Conservation (phyloP, 2,797 vertebrate genomes). For the Pseudopleuronectes americanus region DNA sequence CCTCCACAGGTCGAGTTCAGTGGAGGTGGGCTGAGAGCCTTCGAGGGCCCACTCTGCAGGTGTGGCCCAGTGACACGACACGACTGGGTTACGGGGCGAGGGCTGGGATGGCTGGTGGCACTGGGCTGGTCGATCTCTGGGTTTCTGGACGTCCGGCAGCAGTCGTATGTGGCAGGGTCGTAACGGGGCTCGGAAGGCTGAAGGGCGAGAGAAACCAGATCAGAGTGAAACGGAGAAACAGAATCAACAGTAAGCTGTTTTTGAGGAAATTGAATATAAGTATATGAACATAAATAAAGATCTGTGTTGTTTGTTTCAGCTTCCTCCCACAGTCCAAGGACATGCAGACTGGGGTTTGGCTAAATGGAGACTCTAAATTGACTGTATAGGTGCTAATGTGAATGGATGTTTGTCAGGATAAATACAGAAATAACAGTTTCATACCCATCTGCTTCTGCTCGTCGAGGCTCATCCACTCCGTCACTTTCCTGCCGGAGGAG, state of each 20-base stretch:
- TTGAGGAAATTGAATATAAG: too few species aligned
- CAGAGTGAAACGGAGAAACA: not conserved
- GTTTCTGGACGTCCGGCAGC: constrained; percentile 59
- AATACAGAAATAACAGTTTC: not conserved
- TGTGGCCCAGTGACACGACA: constrained; percentile 37
- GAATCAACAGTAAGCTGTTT: not conserved
- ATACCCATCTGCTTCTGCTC: constrained; percentile 67
- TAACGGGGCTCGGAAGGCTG: constrained; percentile 64
- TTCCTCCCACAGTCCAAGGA: too few species aligned
- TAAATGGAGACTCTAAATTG: too few species aligned
- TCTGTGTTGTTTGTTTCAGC: too few species aligned
- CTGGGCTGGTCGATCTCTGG: constrained; percentile 68
- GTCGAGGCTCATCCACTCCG: constrained; percentile 58
- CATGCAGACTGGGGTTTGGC: too few species aligned
- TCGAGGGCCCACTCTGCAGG: constrained; percentile 31
- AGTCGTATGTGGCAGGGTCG: constrained; percentile 74
- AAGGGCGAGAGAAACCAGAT: not conserved
- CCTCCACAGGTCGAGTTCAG: constrained; percentile 15
- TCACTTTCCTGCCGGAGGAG: constrained; percentile 68
- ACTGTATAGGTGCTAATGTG: too few species aligned
- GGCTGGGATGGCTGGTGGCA: constrained; percentile 61
- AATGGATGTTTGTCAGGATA: too few species aligned
- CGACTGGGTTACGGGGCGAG: constrained; percentile 35
- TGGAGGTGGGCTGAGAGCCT: constrained; percentile 14
- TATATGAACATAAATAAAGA: too few species aligned